A percentile compares a stretch with the other conserved stretches of the same genome.
These are phyloP conservation scores for Oxyruncus cristatus DNA, from an alignment of 2,113 vertebrate genomes.

Conservation along the genomic window DNA sequence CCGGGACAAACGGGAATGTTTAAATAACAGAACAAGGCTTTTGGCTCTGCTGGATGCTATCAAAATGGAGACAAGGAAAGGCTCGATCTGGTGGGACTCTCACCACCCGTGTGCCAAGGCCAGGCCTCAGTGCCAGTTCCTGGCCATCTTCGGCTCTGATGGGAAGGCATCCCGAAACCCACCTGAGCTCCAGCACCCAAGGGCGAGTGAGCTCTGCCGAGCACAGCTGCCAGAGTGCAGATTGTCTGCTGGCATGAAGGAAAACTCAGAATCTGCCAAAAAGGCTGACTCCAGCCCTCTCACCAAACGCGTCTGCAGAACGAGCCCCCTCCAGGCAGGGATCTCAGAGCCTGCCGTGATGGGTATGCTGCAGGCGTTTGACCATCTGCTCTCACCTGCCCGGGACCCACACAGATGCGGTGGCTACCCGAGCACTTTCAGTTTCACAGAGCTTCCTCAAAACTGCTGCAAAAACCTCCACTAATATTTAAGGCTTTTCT, in stretches of 20 bases:
- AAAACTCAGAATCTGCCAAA: background rate
- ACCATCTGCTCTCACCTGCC: background rate
- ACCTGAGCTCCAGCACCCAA: background rate
- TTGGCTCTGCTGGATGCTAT: background rate
- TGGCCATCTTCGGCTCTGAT: background rate
- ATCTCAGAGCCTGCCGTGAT: accelerated
- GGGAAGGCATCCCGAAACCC: background rate
- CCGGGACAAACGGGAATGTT: background rate
- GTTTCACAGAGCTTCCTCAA: background rate
- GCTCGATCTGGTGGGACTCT: background rate
- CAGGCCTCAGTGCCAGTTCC: background rate
- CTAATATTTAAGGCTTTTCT: background rate
- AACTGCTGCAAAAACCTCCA: background rate
- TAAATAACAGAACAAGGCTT: background rate
- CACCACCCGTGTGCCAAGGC: background rate
- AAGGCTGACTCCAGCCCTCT: background rate
- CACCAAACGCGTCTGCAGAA: background rate
- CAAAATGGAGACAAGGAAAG: background rate
- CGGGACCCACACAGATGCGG: accelerated
- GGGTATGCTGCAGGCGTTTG: background rate
- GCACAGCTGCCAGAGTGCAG: background rate
- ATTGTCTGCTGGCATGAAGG: background rate
- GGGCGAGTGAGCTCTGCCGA: accelerated
- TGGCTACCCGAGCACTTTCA: background rate
- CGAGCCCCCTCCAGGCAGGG: background rate